Base-by-base conservation (phyloP, 2,888 invertebrate species). In the Aphodius sticticus region DNA sequence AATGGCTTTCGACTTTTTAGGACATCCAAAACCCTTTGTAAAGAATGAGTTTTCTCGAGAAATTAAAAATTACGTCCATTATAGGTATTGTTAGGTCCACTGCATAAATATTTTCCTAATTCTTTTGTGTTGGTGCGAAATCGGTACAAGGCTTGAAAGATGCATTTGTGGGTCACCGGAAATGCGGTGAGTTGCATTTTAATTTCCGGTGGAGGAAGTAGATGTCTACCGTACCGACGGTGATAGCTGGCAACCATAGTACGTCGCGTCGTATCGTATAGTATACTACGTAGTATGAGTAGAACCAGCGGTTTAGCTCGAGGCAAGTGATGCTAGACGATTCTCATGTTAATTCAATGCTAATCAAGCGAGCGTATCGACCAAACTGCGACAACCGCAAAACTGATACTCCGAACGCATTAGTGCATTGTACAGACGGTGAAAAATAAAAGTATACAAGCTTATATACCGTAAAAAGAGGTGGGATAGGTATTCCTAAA, bases 171-270 rank as follows among this genome's bases (percentile, higher is more conserved):
- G 74, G 74, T 36, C 74, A 37, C 74, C 74, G 74, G 74, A 74
- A 53, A 74, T 16, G n/a, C 74, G 36, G 35, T 35, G 74, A 26
- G 74, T 37, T 74, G 74, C 74, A 74, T 74, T 74, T 74, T 74
- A 74, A 74, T 74, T 74, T 74, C 74, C 74, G 74, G 74, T 37
- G 35, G 26, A 26, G 74, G 74, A 74, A 74, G 74, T 35, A 74
- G 37, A 35, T 37, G 74, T 74, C 74, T 74, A 15, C n/a, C 36
- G 35, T 12, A 53, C 12, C 53, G 74, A n/a, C 26, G 26, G 74
- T 36, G 74, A 37, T n/a, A n/a, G 70, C 70, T 70, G 15, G 70
- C 36, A 35, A 74, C 37, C n/a, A n/a, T 74, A 9, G 36, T 53
- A 74, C 35, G 36, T 74, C 26, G 35, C 26, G 74, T n/a, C 26